Conservation (phyloP, 2,113 vertebrate species). For the Microtus pennsylvanicus region DNA sequence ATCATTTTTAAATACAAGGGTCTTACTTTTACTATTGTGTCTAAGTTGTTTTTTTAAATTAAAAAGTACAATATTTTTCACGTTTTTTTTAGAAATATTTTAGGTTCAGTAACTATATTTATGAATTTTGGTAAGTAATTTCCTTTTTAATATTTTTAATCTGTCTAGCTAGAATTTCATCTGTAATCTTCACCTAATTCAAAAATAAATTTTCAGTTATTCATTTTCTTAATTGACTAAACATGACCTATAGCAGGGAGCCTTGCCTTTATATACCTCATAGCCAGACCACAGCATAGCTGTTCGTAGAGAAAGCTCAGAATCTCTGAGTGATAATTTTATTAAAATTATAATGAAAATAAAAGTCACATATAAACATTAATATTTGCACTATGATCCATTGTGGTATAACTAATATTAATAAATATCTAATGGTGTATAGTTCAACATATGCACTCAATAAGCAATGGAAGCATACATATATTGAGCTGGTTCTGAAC, state of each 20-base stretch:
- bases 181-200: background rate
- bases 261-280: background rate
- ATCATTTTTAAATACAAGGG: background rate
- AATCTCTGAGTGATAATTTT: background rate
- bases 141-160: background rate
- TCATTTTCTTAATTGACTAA: background rate
- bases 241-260: background rate
- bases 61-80: background rate
- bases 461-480: background rate
- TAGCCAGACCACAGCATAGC: background rate
- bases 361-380: background rate
- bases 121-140: background rate
- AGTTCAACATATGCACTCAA: background rate
- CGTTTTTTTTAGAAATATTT: background rate
- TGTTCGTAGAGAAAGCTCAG: background rate
- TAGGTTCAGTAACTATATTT: background rate
- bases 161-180: background rate
- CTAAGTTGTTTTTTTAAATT: background rate
- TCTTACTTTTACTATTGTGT: background rate
- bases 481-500: background rate
- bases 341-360: background rate
- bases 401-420: background rate
- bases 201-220: background rate
- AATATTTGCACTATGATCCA: background rate
- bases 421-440: background rate